Percentiles rank a stretch among this genome's conserved stretches.
These are phyloP conservation scores for Schizopygopsis pylzovi DNA, from an alignment of 2,797 vertebrate species.

Conservation along the genomic window DNA sequence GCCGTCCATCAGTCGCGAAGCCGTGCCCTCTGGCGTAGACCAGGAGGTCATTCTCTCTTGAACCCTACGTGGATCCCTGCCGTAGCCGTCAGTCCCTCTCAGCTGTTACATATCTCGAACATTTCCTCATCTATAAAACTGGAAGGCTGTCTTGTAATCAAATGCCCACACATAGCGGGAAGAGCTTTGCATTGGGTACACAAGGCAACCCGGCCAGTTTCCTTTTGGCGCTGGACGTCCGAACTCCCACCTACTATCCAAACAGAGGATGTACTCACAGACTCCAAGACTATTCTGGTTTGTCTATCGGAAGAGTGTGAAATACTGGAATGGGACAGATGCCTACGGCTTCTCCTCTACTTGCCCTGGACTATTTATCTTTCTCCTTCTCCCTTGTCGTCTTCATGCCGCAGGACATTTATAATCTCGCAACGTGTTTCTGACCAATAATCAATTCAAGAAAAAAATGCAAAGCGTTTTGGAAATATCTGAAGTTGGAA, in stretches of 20 bases:
- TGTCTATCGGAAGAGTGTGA: slow-evolving; percentile 56
- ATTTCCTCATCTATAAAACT: slow-evolving; percentile 57
- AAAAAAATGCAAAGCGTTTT: neutral
- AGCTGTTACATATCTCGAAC: slow-evolving; percentile 59
- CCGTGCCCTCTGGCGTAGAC: neutral
- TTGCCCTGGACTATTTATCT: slow-evolving; percentile 53
- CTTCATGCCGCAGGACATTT: neutral
- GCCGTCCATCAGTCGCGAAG: neutral
- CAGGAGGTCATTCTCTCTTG: slow-evolving; percentile 26
- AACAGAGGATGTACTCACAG: slow-evolving; percentile 54
- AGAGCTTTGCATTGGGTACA: slow-evolving; percentile 50
- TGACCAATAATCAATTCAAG: too few relatives aligned
- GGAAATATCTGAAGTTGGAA: neutral
- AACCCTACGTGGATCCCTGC: slow-evolving; percentile 13
- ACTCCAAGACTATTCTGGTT: slow-evolving; percentile 56
- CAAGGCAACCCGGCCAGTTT: slow-evolving; percentile 53
- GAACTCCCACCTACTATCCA: slow-evolving; percentile 55
- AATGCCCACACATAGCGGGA: slow-evolving; percentile 57
- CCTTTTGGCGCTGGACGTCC: slow-evolving; percentile 51
- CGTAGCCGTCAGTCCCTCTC: slow-evolving; percentile 15
- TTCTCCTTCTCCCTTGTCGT: slow-evolving; percentile 27
- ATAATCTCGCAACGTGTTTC: too few relatives aligned
- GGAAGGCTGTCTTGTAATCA: slow-evolving; percentile 56
- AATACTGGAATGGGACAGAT: slow-evolving; percentile 54
- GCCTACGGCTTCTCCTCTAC: slow-evolving; percentile 50